Base-by-base conservation (phyloP, 1,140 invertebrate genomes). In the Ceratosolen fusciceps region DNA sequence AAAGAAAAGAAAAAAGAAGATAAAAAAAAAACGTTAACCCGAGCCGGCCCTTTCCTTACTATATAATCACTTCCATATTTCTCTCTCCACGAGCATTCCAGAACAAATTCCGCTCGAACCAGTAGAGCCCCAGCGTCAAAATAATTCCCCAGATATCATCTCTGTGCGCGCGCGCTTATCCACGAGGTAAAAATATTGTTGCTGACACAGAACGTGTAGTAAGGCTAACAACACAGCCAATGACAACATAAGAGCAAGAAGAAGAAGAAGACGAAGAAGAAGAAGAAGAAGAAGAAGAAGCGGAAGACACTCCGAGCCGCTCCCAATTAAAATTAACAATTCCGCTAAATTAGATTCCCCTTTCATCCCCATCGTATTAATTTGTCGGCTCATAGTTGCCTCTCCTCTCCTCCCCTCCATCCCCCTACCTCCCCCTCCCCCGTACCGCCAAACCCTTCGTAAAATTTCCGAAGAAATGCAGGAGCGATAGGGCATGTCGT, bases 11-110 rank as follows among this genome's bases (percentile, higher is more conserved):
- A n/a, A n/a, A n/a, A n/a, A n/a, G n/a, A n/a, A n/a, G n/a, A n/a
- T n/a, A n/a, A n/a, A n/a, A n/a, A n/a, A n/a, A n/a, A n/a, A n/a
- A n/a, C n/a, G n/a, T n/a, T n/a, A n/a, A n/a, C n/a, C n/a, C n/a
- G n/a, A n/a, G n/a, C n/a, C n/a, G n/a, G n/a, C n/a, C n/a, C n/a
- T 67, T 67, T 67, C 62, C 0, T 49, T 43, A 29, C 37, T 70
- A n/a, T 16, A 4, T 29, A 70, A 70, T 70, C 37, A 70, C 26
- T 70, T 49, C 29, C 0, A 70, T 70, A 70, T 70, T 70, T 26
- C 26, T 70, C n/a, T 26, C 43, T 70, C 39, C 1, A 2, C 39
- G n/a, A 43, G 34, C 12, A 68, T 68, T 68, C 65, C 39, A 16
- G n/a, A 26, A 43, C 37, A 14, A 29, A 70, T 49, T 70, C 9